phyloP scores from a whole-genome alignment of 2,888 invertebrate species.

The Zaprionus lineosus region DNA sequence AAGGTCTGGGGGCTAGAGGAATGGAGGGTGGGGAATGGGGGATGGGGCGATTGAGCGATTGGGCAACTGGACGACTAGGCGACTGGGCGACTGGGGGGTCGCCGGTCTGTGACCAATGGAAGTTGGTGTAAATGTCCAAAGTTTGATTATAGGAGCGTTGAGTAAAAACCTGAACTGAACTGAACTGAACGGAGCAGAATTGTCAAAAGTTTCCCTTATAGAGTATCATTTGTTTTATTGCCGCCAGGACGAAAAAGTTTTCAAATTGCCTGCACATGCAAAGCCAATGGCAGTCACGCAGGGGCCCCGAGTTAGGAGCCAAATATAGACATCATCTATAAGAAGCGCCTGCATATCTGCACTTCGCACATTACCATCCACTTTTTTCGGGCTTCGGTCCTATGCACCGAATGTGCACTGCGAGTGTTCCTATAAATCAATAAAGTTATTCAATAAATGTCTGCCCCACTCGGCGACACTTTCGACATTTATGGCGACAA shows the following conservation, averaged over 20 bases:
- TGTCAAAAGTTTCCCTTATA: constrained; percentile 63
- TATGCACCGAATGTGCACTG: constrained; percentile 42
- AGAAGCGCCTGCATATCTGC: constrained; percentile 1
- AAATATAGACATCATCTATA: constrained; percentile 20
- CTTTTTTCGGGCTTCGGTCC: neutral
- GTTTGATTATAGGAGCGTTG: constrained; percentile 62
- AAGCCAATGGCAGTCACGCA: constrained; percentile 11
- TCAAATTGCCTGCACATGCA: constrained; percentile 62
- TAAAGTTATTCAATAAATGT: constrained; percentile 71
- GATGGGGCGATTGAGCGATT: too few species aligned
- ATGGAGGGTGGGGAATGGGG: too few species aligned
- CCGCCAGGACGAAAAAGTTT: constrained; percentile 57
- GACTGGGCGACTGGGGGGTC: too few species aligned
- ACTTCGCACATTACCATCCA: neutral
- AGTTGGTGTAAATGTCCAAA: constrained; percentile 67
- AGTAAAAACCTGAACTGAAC: constrained; percentile 53
- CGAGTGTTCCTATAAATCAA: constrained; percentile 62
- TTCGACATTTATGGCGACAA: constrained; percentile 72
- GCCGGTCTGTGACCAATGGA: constrained; percentile 34
- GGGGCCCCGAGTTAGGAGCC: constrained; percentile 1
- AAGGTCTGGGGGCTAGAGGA: too few species aligned
- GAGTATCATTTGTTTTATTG: constrained; percentile 75
- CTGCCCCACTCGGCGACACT: constrained; percentile 49
- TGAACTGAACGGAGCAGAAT: too few species aligned
- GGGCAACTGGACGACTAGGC: too few species aligned